phyloP scores from a whole-genome alignment of 2,797 vertebrate genomes.

The Diglossa cyanea region DNA sequence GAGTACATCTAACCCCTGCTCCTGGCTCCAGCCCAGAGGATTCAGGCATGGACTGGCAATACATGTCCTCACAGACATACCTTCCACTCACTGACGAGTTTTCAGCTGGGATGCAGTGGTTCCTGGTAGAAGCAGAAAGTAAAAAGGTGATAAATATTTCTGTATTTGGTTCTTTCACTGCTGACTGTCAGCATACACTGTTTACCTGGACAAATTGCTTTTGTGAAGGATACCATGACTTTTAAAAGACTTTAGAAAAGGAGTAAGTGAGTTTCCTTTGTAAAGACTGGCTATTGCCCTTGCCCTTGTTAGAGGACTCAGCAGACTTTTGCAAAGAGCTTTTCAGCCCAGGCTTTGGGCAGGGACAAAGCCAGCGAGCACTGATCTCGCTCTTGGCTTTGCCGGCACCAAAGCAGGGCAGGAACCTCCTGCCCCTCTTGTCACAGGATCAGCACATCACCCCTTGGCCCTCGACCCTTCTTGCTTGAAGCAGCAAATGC shows the following conservation, averaged over 20 bases:
- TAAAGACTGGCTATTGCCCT: not conserved
- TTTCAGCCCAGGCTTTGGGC: not conserved
- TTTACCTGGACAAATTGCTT: not conserved
- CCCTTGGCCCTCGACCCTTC: not conserved
- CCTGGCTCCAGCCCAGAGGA: not conserved
- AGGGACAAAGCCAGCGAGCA: not conserved
- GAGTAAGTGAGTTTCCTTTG: not conserved
- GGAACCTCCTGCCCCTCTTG: not conserved
- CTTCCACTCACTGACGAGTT: not conserved
- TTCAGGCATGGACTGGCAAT: not conserved
- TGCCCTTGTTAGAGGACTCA: not conserved
- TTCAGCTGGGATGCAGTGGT: not conserved
- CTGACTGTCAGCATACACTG: not conserved
- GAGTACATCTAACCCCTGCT: not conserved
- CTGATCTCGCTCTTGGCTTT: not conserved
- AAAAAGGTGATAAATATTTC: not conserved
- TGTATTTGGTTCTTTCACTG: not conserved
- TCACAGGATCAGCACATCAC: not conserved
- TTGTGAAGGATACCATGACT: not conserved
- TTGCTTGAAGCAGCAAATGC: not conserved
- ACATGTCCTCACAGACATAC: fast-evolving
- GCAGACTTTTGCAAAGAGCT: not conserved
- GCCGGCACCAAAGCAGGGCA: not conserved
- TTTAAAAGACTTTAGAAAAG: not conserved
- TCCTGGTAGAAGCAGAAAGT: not conserved